Evolutionary conservation across 1,140 invertebrate species (phyloP).

Genomic region (Lasioglossum baleicum): DNA sequence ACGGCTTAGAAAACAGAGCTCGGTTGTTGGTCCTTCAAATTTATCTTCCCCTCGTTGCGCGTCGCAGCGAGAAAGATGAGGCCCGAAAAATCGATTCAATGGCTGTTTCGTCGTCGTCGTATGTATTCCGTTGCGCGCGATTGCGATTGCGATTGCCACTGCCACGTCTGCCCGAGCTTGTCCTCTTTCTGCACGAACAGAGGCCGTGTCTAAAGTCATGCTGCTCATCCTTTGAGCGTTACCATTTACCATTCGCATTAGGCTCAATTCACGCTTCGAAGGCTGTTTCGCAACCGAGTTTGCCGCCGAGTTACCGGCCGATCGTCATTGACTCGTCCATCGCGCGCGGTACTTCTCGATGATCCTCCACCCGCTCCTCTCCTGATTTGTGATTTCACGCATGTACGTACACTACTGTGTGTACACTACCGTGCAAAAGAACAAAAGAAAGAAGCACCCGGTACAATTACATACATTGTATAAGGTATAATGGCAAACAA

Average conservation of each 20-base stretch:
- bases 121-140: not conserved
- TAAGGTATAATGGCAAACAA: too few species aligned
- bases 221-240: not conserved
- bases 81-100: not conserved
- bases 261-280: not conserved
- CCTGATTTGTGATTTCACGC: too few species aligned
- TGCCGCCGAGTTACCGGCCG: too few species aligned
- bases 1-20: not conserved
- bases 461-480: too few species aligned
- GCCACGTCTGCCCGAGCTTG: not conserved
- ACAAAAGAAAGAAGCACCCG: too few species aligned
- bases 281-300: not conserved
- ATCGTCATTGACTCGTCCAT: not conserved
- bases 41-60: not conserved
- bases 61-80: not conserved
- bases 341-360: too few species aligned
- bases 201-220: not conserved
- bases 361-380: too few species aligned
- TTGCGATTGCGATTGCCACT: not conserved
- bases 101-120: constrained; percentile 2
- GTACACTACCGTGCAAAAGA: too few species aligned
- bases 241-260: not conserved
- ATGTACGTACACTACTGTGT: too few species aligned
- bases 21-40: not conserved
- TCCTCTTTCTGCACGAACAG: not conserved